phyloP scores from a whole-genome alignment of 2,113 vertebrate genomes.

The Gobiocypris rarus region DNA sequence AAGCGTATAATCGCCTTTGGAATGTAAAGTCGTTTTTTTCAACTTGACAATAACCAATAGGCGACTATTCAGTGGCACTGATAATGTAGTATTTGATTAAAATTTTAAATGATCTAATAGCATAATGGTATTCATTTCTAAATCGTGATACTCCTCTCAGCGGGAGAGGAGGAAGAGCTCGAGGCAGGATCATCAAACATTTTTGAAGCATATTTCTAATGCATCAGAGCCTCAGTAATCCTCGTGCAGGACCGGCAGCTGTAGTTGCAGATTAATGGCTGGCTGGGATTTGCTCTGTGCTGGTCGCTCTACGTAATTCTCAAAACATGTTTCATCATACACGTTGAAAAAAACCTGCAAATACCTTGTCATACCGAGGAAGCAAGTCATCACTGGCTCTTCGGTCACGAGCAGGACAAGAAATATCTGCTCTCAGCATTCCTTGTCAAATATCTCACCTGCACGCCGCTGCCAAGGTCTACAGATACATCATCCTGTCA shows the following conservation, averaged over 20 bases:
- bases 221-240: conserved; percentile 38
- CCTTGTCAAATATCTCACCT: conserved; percentile 66
- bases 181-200: conserved; percentile 11
- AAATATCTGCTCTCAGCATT: conserved; percentile 59
- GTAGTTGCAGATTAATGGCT: conserved; percentile 54
- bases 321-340: conserved; percentile 65
- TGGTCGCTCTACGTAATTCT: conserved; percentile 59
- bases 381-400: conserved; percentile 32
- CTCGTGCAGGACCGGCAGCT: conserved; percentile 29
- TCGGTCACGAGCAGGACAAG: conserved; percentile 43
- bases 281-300: conserved; percentile 60
- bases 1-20: conserved; percentile 6
- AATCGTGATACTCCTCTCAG: background rate
- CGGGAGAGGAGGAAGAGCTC: background rate
- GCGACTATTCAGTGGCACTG: background rate
- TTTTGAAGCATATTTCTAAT: conserved; percentile 1
- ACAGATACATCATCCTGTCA: conserved; percentile 69
- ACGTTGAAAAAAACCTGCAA: conserved; percentile 61
- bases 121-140: conserved; percentile 2
- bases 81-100: conserved; percentile 27
- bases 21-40: conserved; percentile 7
- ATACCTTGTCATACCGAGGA: conserved; percentile 59
- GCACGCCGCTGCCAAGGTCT: conserved; percentile 63
- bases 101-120: background rate
- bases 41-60: conserved; percentile 37